phyloP scores from a whole-genome alignment of 1,140 invertebrate genomes.

The Venustaconcha ellipsiformis region DNA sequence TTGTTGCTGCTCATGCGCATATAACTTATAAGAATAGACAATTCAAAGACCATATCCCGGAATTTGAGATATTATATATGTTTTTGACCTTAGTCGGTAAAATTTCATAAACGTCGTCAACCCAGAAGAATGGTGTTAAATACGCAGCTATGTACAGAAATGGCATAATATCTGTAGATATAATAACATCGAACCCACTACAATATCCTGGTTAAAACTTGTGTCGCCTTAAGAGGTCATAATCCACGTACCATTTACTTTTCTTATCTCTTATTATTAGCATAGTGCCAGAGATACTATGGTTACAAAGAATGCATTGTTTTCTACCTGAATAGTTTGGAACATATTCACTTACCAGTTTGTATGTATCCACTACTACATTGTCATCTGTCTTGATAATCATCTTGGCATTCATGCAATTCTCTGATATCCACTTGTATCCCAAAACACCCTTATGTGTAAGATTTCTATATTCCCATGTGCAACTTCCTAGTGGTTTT shows the following conservation, averaged over 20 bases:
- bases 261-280: conserved; percentile 28
- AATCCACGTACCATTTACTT: conserved; percentile 41
- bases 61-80: no score
- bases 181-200: conserved; percentile 42
- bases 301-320: conserved; percentile 40
- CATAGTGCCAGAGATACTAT: conserved; percentile 27
- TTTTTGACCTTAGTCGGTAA: conserved; percentile 49
- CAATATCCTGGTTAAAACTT: conserved; percentile 48
- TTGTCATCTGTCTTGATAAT: conserved; percentile 69
- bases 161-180: conserved; percentile 37
- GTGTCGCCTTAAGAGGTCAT: conserved; percentile 32
- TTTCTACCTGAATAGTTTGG: conserved; percentile 10
- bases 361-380: conserved; percentile 25
- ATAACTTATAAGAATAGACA: no score
- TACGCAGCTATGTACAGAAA: conserved; percentile 58
- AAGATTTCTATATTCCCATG: no score
- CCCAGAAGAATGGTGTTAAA: conserved; percentile 69
- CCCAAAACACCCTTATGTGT: conserved; percentile 79
- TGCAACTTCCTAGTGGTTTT: no score
- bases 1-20: no score
- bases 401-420: conserved; percentile 73
- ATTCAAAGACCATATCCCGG: no score
- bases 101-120: conserved; percentile 72
- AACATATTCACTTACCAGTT: conserved; percentile 17
- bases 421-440: conserved; percentile 82